phyloP scores from a whole-genome alignment of 2,888 invertebrate species.

The Amiota communis region DNA sequence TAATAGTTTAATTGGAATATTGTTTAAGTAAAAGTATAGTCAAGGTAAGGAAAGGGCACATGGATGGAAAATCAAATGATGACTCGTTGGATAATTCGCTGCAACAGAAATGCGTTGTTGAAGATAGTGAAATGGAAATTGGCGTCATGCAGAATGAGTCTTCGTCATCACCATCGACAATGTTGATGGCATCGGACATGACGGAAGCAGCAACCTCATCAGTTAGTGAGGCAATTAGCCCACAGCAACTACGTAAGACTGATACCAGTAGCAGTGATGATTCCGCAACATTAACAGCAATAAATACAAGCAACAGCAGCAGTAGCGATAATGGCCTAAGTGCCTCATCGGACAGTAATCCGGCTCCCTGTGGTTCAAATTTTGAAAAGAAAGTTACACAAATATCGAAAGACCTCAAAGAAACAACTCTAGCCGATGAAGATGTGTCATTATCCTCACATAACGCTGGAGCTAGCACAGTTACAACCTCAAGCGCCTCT shows the following conservation, averaged over 20 bases:
- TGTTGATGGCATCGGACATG: background rate
- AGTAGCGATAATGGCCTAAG: constrained; percentile 29
- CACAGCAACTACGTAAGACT: constrained; percentile 51
- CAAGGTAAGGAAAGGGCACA: constrained; percentile 36
- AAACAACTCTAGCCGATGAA: constrained; percentile 60
- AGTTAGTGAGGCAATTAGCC: background rate
- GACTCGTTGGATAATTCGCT: constrained; percentile 69
- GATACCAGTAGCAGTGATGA: constrained; percentile 42
- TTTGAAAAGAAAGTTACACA: constrained; percentile 69
- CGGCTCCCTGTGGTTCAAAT: constrained; percentile 19
- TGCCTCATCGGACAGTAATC: constrained; percentile 30
- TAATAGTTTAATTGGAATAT: background rate
- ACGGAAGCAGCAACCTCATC: background rate
- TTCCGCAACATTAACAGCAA: constrained; percentile 47
- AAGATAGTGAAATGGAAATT: constrained; percentile 50
- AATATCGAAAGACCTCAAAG: constrained; percentile 68
- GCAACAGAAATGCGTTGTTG: constrained; percentile 68
- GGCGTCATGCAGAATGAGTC: background rate
- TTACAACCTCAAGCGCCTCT: background rate
- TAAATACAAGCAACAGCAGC: constrained; percentile 34
- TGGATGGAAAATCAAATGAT: constrained; percentile 68
- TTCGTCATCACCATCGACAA: constrained; percentile 25
- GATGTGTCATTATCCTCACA: background rate
- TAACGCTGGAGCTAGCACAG: background rate
- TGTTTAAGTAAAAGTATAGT: background rate